These are phyloP conservation scores for Leucosticte australis DNA, from an alignment of 2,113 vertebrate species.

Conservation along the genomic window DNA sequence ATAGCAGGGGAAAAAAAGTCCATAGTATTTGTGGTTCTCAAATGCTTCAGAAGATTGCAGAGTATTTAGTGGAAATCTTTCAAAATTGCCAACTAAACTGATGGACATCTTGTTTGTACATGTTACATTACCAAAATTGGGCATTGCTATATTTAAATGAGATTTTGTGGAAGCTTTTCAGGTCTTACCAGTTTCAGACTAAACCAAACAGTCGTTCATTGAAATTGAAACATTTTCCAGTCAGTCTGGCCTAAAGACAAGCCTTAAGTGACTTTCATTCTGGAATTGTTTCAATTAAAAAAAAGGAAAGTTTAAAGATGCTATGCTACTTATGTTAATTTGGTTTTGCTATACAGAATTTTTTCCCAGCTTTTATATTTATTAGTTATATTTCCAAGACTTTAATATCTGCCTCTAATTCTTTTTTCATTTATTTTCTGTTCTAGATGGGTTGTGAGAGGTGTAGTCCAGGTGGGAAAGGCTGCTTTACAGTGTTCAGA, in stretches of 20 bases:
- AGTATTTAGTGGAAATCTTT: slow-evolving; percentile 40
- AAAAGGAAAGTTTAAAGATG: not conserved
- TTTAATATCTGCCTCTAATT: not conserved
- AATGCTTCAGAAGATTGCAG: slow-evolving; percentile 27
- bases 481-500: not conserved
- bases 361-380: slow-evolving; percentile 56
- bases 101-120: slow-evolving; percentile 52
- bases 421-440: not conserved
- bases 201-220: slow-evolving; percentile 33
- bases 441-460: not conserved
- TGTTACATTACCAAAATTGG: slow-evolving; percentile 48
- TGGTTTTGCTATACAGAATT: not conserved
- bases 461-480: not conserved
- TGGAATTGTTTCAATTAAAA: not conserved
- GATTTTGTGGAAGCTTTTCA: slow-evolving; percentile 55
- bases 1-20: not conserved
- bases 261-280: not conserved
- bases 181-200: slow-evolving; percentile 40
- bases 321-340: not conserved
- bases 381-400: not conserved
- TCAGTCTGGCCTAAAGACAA: slow-evolving; percentile 26
- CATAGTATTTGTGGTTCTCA: slow-evolving; percentile 13
- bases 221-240: slow-evolving; percentile 41
- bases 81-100: slow-evolving; percentile 44
- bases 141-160: slow-evolving; percentile 61